Conservation (phyloP, 2,113 vertebrate species). For the human (Homo sapiens) region GRCh38 chr18:75253501-75254000, state of each 20-base stretch:
- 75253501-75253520: not conserved
- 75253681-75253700: not conserved
- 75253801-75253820: not conserved
- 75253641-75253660: not conserved
- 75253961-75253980: not conserved
- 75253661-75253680: not conserved
- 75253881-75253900: not conserved
- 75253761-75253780: not conserved
- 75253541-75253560: not conserved
- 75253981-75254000: not conserved
- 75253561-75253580: rapidly evolving
- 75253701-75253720: not conserved
- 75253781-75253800: not conserved
- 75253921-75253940: not conserved
- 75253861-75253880: not conserved
- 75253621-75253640: not conserved
- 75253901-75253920: not conserved
- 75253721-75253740: not conserved
- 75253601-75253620: not conserved
- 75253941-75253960: not conserved
- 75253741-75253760: not conserved
- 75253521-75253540: no score
- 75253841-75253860: not conserved
- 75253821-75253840: not conserved
- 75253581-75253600: not conserved